phyloP scores from a whole-genome alignment of 2,113 vertebrate genomes.

The Casuarius casuarius region DNA sequence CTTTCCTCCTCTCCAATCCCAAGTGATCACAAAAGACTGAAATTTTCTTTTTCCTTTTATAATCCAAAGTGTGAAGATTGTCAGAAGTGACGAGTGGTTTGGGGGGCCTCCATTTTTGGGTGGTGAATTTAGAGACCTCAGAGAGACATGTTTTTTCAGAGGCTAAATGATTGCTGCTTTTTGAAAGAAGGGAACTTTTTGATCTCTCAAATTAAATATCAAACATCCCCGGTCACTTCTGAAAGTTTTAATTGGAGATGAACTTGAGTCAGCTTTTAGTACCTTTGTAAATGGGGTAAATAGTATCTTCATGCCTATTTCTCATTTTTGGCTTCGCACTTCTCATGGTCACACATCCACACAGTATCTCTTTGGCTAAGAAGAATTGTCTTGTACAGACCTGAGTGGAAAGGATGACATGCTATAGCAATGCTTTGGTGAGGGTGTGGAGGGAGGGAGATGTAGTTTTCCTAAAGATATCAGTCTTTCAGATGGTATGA shows the following conservation, averaged over 20 bases:
- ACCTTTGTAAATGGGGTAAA: not conserved
- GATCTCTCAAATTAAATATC: not conserved
- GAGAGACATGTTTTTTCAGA: not conserved
- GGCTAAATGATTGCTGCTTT: not conserved
- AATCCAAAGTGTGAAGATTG: constrained; percentile 30
- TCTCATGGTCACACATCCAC: not conserved
- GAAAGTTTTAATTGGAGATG: not conserved
- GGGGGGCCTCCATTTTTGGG: not conserved
- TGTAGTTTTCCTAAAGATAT: not conserved
- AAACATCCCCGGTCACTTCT: not conserved
- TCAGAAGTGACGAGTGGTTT: constrained; percentile 27
- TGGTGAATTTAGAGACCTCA: constrained; percentile 10
- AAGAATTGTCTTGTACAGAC: not conserved
- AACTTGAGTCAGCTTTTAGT: not conserved
- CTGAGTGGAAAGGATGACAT: not conserved
- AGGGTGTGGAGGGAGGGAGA: not conserved
- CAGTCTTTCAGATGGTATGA: not conserved
- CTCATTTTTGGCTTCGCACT: not conserved
- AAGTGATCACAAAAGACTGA: not conserved
- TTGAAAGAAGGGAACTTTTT: not conserved
- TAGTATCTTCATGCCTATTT: not conserved
- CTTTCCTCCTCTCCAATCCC: not conserved
- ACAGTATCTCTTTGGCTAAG: not conserved
- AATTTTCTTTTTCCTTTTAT: not conserved
- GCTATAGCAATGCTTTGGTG: not conserved